Percentiles rank a stretch among this genome's conserved stretches.
Conservation (phyloP, 2,797 vertebrate genomes). For the Calcarius lapponicus region DNA sequence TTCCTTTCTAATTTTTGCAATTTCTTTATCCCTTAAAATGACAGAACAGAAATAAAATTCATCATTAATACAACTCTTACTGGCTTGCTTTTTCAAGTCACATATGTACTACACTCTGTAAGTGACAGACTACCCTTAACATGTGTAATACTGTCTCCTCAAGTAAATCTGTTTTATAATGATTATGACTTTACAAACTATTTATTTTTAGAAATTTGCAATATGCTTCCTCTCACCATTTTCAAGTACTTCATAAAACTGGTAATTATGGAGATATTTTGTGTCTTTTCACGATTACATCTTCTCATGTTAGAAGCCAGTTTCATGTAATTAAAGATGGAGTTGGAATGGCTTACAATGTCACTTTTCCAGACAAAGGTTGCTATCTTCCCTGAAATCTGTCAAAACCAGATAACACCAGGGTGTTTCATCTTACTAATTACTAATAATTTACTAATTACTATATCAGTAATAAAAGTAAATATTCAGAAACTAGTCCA, state of each 20-base stretch:
- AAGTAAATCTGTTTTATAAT: conserved; percentile 61
- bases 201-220: conserved; percentile 64
- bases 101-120: conserved; percentile 36
- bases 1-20: background rate
- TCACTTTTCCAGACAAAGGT: background rate
- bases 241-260: conserved; percentile 36
- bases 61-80: conserved; percentile 1
- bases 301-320: background rate
- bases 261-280: conserved; percentile 32
- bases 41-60: conserved; percentile 26
- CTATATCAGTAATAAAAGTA: background rate
- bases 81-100: conserved; percentile 24
- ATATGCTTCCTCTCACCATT: conserved; percentile 59
- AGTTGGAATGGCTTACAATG: background rate
- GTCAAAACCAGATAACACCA: background rate
- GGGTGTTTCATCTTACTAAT: background rate
- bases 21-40: background rate
- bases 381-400: background rate
- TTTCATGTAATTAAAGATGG: background rate
- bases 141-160: conserved; percentile 51
- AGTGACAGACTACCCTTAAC: conserved; percentile 55
- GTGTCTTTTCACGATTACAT: background rate
- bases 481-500: background rate
- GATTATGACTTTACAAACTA: conserved; percentile 56
- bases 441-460: background rate